Base-by-base conservation (phyloP, 2,888 invertebrate genomes). In the Gastracanthus pulcherrimus region DNA sequence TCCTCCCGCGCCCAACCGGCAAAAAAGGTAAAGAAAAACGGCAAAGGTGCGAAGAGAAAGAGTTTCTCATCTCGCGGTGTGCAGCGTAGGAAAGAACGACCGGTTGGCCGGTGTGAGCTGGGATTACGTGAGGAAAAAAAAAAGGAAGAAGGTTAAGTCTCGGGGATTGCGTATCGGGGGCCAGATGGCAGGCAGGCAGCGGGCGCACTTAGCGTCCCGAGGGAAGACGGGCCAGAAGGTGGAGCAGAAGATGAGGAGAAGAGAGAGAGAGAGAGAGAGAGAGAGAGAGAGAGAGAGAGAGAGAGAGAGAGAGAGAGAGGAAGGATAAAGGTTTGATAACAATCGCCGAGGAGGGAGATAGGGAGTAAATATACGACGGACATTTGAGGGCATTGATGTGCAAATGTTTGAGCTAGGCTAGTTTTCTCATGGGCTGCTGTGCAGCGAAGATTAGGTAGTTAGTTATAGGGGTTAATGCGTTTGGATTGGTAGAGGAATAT, bases 121-220 rank as follows among this genome's bases (percentile, higher is more conserved):
- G 89, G 88, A 89, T 89, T 89, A 89, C 89, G 87, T 86, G 84
- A 85, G n/a, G 45, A n/a, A 13, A 45, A 45, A 45, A 86, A 84
- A 82, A 85, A 84, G 62, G 75, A 84, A 86, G 86, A 85, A 84
- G 85, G 86, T 86, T 85, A 87, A 88, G 88, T 87, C 86, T 23
- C 48, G 62, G 76, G 76, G 88, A 88, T 89, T 88, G 87, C 88
- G 86, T 88, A 89, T 88, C 88, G 88, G n/a, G 67, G 70, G 62
- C 86, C 89, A 89, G 89, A 89, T 89, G 89, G 89, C 86, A 86
- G 86, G 85, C 89, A 88, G 58, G 36, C 9, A 64, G n/a, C n/a
- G n/a, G 16, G 51, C 38, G 76, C 29, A n/a, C 58, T 2, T 67
- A 23, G 45, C 48, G 19, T 77, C 77, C 77, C 70, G 51, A 48